Base-by-base conservation (phyloP, 2,888 invertebrate genomes). In the Seira sanloemensis region DNA sequence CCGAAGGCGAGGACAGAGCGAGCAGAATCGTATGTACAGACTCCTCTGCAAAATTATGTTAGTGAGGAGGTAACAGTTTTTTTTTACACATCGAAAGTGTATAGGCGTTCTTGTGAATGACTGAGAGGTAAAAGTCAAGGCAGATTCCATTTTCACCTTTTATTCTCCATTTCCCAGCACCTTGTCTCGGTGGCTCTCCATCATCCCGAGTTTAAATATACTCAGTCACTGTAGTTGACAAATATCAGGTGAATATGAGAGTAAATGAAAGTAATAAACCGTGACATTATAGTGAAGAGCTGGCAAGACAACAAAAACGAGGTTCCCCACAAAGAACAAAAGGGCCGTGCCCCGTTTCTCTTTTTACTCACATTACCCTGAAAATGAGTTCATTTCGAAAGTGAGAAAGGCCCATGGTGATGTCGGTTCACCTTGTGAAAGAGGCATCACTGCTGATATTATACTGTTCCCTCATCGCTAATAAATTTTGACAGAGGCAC, bases 381-480 rank as follows among this genome's bases (percentile, higher is more conserved):
- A 66, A 73, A 79, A 79, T 73, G 79, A 73, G 72, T 71, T 79
- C 73, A 73, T 79, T 79, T 73, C 58, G 66, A 37, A 58, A 54
- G 54, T 54, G 27, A 26, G 67, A 25, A 66, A 67, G n/a, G 23
- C 62, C 23, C 62, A 50, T 50, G 50, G 50, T 50, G 62, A 73
- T 72, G 72, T 25, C 19, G 62, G 62, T 12, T 62, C 16, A 62
- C 9, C 69, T 24, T 5, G 25, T 72, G 79, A 73, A 73, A 66
- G 73, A 67, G 25, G 19, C 79, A 79, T 65, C 79, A 69, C 27
- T n/a, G n/a, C n/a, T 50, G n/a, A 18, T 37, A 69, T 72, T 75
- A 69, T 81, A 75, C 50, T 50, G 75, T 75, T 81, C 65, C 81
- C 81, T 68, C 75, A 81, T 76, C 75, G 71, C 75, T 81, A 81